Evolutionary conservation across 2,888 invertebrate genomes (phyloP), one percentile per base, ranked within the genome.

Genomic region (Willowsia nigromaculata): DNA sequence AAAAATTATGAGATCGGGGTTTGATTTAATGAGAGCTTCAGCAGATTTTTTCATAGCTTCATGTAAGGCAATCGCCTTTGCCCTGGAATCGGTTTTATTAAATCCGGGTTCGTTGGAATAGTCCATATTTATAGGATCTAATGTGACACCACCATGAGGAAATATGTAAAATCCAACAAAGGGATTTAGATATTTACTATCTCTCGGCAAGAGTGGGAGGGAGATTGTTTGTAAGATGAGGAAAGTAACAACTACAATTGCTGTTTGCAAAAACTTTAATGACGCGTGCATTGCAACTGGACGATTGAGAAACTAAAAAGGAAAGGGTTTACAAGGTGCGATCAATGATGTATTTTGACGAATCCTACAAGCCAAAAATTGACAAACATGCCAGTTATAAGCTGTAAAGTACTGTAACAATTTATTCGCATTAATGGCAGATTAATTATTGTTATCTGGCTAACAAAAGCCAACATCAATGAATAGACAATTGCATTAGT

Each of bases 141-240:
- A 71, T 11, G 88, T 90, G 1, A 91, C 78, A 15, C 87, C 90
- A 7, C 91, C 91, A 74, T 91, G 91, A 2, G 91, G 91, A 56
- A 91, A 90, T 7, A 90, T 25, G 76, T 89, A 91, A 25, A 85
- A 87, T 9, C 91, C 91, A 2, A 91, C 78, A 22, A 91, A 68
- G n/a, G 87, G 83, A 11, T 84, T 84, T 7, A n/a, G 11, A 53
- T 71, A 59, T 22, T 22, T 15, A 27, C 47, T 1, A 15, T 50
- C 25, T 33, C 33, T 30, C 15, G 18, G 22, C 22, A 71, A n/a
- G 6, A 83, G 7, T 15, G 83, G 68, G 33, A 83, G 71, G 2
- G 56, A 18, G 6, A 2, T 7, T 22, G 25, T 56, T 15, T 50
- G 3, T 9, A 50, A 50, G n/a, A 15, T 13, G n/a, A 56, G 56